Evolutionary conservation across 1,140 invertebrate species (phyloP), one percentile per base, ranked within the genome.

Genomic region (Hycleus cichorii): DNA sequence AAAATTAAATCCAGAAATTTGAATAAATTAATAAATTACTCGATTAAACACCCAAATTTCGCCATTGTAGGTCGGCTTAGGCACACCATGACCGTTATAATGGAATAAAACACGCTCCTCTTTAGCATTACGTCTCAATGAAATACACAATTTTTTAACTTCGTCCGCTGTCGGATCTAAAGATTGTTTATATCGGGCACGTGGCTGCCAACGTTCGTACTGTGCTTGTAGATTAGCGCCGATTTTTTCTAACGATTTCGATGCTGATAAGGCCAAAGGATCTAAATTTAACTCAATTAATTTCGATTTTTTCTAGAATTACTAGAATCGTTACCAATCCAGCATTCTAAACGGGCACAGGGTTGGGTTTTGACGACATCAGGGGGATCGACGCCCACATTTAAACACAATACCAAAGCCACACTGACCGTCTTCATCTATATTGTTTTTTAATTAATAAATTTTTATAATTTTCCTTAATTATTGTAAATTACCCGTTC

Each of bases 1-100:
- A 11, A 18, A 47, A 27, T 12, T 6, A 47, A 47, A 32, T 7
- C 32, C 4, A 2, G 32, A 18, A 18, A 18, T 32, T 32, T 7
- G 32, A 32, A 32, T 32, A 4, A 5, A 7, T 32, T 32, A 32
- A 32, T 5, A 47, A 60, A 75, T 75, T 72, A 93, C 91, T 76
- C 90, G 85, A 79, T 99, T 99, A 76, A 99, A 99, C 3, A 99
- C 96, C 97, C 97, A 99, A 69, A 99, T 96, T 83, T 99, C 97
- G 9, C 97, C 97, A 80, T 99, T 98, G 27, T 84, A 82, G 6
- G 97, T 99, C 39, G 97, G 97, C 76, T 91, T 93, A 42, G 97
- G 97, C 49, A 99, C 97, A 45, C 97, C 97, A 76, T 99, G 97
- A 0, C 97, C 97, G 79, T 98, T 99, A 73, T 99, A 99, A 78